Percentiles rank a stretch among this genome's conserved stretches.
Evolutionary conservation across 2,113 vertebrate genomes (phyloP).

Genomic region (Tiliqua scincoides): DNA sequence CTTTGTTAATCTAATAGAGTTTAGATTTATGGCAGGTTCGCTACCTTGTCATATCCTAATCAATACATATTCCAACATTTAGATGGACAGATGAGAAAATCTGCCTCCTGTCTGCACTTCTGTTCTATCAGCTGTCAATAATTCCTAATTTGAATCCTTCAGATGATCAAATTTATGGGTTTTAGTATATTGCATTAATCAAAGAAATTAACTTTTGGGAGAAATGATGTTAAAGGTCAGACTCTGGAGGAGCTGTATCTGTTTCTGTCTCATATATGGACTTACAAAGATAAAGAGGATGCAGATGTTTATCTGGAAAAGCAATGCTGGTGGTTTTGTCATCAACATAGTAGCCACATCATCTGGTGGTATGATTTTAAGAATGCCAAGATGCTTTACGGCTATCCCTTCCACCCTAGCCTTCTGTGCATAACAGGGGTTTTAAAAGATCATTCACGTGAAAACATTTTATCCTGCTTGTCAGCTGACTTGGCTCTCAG

Average conservation of each 20-base stretch:
- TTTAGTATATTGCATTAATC: conserved; percentile 75
- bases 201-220: conserved; percentile 81
- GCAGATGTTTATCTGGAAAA: conserved; percentile 47
- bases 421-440: background rate
- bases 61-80: conserved; percentile 75
- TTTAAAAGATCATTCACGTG: background rate
- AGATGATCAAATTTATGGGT: conserved; percentile 74
- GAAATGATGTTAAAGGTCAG: conserved; percentile 79
- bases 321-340: conserved; percentile 42
- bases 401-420: background rate
- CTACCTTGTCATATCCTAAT: conserved; percentile 80
- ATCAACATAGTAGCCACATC: conserved; percentile 32
- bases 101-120: conserved; percentile 71
- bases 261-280: conserved; percentile 52
- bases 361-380: conserved; percentile 45
- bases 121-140: conserved; percentile 81
- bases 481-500: too few relatives aligned
- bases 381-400: conserved; percentile 1
- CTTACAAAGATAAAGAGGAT: conserved; percentile 46
- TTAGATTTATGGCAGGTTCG: conserved; percentile 79
- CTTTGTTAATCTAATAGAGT: conserved; percentile 82
- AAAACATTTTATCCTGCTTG: too few relatives aligned
- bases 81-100: conserved; percentile 79
- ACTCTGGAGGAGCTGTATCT: conserved; percentile 65
- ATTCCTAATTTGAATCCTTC: conserved; percentile 78